Evolutionary conservation across 2,888 invertebrate species (phyloP), one percentile per base, ranked within the genome.

Genomic region (Gymnosoma rotundatum): DNA sequence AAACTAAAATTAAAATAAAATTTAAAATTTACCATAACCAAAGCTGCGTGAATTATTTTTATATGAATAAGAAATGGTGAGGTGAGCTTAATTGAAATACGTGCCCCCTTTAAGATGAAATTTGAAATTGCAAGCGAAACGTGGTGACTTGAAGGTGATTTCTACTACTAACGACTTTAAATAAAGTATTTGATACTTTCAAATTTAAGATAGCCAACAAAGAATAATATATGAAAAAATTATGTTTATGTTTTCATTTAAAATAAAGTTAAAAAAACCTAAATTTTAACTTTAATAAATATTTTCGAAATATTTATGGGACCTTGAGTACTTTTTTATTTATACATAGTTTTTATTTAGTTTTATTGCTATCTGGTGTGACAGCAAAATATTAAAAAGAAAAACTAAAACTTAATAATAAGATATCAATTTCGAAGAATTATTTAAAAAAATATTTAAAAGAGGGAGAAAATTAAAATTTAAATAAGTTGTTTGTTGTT

Each of bases 31-130:
- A 61, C 25, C 67, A 64, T 18, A 70, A 78, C 54, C 64, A 72
- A 64, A 64, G 56, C 70, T 56, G 54, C 48, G 56, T 78, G 64
- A 76, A 38, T 58, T 56, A 18, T 18, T 56, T 21, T 38, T 21
- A 36, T 61, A 20, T 38, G 50, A 38, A 60, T 1, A 0, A 20
- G 7, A 25, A 25, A n/a, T 48, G 48, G 12, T 42, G 38, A 36
- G 32, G 36, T 58, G 56, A 66, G 38, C 63, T 50, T 38, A 32
- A 0, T 32, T 5, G 6, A 21, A 25, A 63, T 42, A 61, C 21
- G 63, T 64, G 74, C 21, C 9, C 21, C 9, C 7, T 64, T 52
- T 36, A n/a, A 63, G 18, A 54, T 66, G 64, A 74, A 20, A 12
- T 45, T 56, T 66, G 64, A 74, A 20, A 12, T 45, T 56, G 54